These are phyloP conservation scores for Percopsis omiscomaycus DNA, from an alignment of 2,797 vertebrate species.

Conservation along the genomic window DNA sequence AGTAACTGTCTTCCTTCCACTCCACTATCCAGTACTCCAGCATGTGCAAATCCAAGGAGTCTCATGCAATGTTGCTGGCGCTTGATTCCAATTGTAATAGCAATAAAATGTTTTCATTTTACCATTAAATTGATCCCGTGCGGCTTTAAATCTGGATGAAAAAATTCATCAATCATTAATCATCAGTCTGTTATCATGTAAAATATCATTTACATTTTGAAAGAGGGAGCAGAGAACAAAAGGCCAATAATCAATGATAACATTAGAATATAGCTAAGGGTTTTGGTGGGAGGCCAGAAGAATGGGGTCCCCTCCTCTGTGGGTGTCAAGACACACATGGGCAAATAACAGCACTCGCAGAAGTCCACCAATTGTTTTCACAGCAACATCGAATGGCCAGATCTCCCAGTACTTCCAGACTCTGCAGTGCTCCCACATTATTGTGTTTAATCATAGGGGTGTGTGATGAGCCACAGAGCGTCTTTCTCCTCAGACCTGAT, in stretches of 20 bases:
- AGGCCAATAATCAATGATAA: too few species aligned
- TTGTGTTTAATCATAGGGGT: slow-evolving; percentile 59
- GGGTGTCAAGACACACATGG: slow-evolving; percentile 35
- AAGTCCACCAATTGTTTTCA: slow-evolving; percentile 26
- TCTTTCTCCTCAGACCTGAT: slow-evolving; percentile 65
- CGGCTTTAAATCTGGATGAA: too few species aligned
- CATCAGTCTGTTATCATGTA: too few species aligned
- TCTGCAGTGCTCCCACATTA: slow-evolving; percentile 40
- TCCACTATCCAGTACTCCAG: too few species aligned
- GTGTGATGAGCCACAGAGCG: slow-evolving; percentile 62
- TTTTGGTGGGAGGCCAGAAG: slow-evolving; percentile 31
- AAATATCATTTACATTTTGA: too few species aligned
- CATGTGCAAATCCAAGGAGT: too few species aligned
- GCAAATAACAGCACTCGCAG: slow-evolving; percentile 43
- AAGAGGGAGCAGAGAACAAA: neutral
- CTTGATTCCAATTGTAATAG: too few species aligned
- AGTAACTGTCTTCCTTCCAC: too few species aligned
- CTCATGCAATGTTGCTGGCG: too few species aligned
- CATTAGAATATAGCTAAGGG: neutral
- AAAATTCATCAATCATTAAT: too few species aligned
- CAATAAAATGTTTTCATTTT: too few species aligned
- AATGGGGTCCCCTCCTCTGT: slow-evolving; percentile 15
- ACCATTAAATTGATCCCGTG: too few species aligned
- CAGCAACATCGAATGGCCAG: neutral
- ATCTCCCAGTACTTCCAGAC: slow-evolving; percentile 52